Conservation (phyloP, 2,888 invertebrate genomes). For the Notodonta ziczac region DNA sequence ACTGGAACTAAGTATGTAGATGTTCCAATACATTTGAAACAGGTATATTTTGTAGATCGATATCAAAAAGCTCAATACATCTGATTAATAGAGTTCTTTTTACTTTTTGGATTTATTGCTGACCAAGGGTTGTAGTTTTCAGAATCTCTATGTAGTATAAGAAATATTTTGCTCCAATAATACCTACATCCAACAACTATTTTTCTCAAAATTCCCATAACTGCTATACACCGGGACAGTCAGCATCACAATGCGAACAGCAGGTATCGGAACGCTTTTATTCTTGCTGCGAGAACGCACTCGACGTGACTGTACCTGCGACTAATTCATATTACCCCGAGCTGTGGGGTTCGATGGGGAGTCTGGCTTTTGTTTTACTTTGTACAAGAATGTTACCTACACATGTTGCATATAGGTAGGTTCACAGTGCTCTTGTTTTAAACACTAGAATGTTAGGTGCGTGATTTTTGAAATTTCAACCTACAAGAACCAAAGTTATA, state of each 20-base stretch:
- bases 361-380: constrained; percentile 1
- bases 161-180: neutral
- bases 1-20: neutral
- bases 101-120: no score
- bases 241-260: constrained; percentile 22
- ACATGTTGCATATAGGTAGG: neutral
- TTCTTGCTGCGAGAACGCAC: constrained; percentile 31
- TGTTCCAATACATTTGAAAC: neutral
- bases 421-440: no score
- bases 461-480: no score
- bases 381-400: constrained; percentile 1
- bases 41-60: neutral
- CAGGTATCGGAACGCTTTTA: constrained; percentile 25
- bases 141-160: neutral
- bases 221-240: neutral
- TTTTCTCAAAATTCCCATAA: constrained; percentile 6
- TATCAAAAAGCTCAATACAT: neutral
- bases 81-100: neutral
- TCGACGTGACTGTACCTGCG: constrained; percentile 39
- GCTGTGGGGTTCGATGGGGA: constrained; percentile 7
- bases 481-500: no score
- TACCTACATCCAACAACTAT: neutral
- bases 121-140: neutral
- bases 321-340: constrained; percentile 42
- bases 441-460: no score